phyloP scores from a whole-genome alignment of 2,888 invertebrate genomes.

The Epistrophella euchroma region DNA sequence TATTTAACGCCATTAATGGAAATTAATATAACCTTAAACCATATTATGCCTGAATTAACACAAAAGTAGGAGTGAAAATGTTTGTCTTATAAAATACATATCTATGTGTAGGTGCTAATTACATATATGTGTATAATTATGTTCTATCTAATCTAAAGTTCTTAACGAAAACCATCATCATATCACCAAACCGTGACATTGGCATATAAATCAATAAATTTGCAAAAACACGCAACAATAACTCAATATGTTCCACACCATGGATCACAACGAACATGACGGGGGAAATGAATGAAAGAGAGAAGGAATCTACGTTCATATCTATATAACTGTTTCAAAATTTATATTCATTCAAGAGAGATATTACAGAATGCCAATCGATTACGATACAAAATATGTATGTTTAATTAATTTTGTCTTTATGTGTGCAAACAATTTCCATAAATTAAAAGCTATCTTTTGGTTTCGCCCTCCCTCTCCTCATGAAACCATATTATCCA shows the following conservation, averaged over 20 bases:
- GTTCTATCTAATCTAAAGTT: slow-evolving; percentile 1
- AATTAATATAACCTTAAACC: slow-evolving; percentile 71
- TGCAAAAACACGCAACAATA: slow-evolving; percentile 65
- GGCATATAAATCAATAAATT: slow-evolving; percentile 57
- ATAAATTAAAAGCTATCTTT: slow-evolving; percentile 73
- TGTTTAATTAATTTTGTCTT: slow-evolving; percentile 75
- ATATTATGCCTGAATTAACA: slow-evolving; percentile 25
- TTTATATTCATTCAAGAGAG: neutral
- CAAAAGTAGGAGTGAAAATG: neutral
- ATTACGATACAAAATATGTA: slow-evolving; percentile 69
- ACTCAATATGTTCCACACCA: slow-evolving; percentile 46
- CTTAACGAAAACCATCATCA: neutral
- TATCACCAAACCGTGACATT: slow-evolving; percentile 14
- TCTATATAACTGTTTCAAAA: slow-evolving; percentile 13
- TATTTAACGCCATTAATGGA: slow-evolving; percentile 70
- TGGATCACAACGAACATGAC: neutral
- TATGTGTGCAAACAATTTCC: slow-evolving; percentile 73
- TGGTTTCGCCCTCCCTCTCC: neutral
- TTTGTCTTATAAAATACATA: neutral
- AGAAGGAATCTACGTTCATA: neutral
- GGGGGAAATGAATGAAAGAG: neutral
- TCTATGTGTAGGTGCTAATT: too few relatives aligned
- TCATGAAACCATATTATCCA: neutral
- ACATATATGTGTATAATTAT: neutral
- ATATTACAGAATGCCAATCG: slow-evolving; percentile 64